phyloP scores from a whole-genome alignment of 37 sponge, comb jelly and placozoan genomes.

The Halichondria panicea region DNA sequence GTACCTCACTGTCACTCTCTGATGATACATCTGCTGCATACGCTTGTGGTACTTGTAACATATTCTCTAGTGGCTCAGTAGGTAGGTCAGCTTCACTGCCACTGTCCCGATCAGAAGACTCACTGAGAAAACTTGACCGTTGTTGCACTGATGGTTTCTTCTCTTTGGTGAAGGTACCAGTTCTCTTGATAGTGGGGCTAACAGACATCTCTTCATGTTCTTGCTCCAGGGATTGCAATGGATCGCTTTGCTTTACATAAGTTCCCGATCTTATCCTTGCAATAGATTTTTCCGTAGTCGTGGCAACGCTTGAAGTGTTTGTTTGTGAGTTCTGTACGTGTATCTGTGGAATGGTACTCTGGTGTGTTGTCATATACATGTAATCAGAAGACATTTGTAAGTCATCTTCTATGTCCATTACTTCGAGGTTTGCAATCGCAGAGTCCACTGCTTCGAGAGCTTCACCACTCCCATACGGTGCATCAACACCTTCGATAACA shows the following conservation, averaged over 20 bases:
- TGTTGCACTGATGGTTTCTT: constrained; percentile 2
- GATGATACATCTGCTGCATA: background rate
- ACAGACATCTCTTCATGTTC: background rate
- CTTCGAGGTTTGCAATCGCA: background rate
- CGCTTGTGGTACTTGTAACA: too few relatives aligned
- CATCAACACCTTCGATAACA: constrained; percentile 14
- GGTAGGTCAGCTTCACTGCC: too few relatives aligned
- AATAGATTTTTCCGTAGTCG: too few relatives aligned
- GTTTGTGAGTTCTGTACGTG: too few relatives aligned
- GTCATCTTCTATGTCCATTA: background rate
- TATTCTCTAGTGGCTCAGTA: too few relatives aligned
- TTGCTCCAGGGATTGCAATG: background rate
- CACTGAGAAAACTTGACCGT: background rate
- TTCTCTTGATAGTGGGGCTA: constrained; percentile 4
- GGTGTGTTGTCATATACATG: too few relatives aligned
- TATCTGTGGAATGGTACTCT: too few relatives aligned
- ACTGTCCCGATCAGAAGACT: background rate
- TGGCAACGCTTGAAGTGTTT: too few relatives aligned
- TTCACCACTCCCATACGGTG: background rate
- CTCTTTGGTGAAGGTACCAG: constrained; percentile 44
- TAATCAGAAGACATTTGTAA: too few relatives aligned
- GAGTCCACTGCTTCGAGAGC: background rate
- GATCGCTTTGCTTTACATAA: constrained; percentile 3
- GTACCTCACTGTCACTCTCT: background rate
- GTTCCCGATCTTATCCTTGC: constrained; percentile 12